phyloP scores from a whole-genome alignment of 1,140 invertebrate genomes.

The Hirudo medicinalis region DNA sequence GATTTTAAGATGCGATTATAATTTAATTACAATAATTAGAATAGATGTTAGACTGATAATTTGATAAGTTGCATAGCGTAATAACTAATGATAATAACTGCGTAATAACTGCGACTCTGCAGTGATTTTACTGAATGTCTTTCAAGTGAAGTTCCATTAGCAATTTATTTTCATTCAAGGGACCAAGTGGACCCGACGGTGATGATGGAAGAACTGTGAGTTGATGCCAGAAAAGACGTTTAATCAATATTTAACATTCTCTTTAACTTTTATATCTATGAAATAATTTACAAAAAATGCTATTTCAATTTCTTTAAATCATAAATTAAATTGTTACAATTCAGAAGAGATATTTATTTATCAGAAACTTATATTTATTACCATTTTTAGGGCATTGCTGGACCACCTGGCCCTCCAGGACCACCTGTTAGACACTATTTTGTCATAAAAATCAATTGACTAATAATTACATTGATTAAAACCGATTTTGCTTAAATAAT shows the following conservation, averaged over 20 bases:
- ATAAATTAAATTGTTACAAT: not conserved
- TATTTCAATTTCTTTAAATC: not conserved
- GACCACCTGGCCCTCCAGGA: constrained; percentile 15
- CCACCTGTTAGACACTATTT: constrained; percentile 9
- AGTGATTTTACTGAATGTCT: no score
- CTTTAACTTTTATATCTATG: not conserved
- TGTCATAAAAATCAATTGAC: no score
- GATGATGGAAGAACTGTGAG: constrained; percentile 16
- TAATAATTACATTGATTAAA: no score
- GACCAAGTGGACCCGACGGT: constrained; percentile 12
- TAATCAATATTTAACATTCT: not conserved
- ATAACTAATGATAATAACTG: no score
- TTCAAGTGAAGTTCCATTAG: not conserved
- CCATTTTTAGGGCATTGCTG: constrained; percentile 8
- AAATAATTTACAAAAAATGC: not conserved
- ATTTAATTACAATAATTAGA: not conserved
- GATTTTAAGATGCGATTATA: not conserved
- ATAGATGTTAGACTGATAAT: no score
- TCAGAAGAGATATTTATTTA: not conserved
- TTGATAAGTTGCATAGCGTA: no score
- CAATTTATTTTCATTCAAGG: constrained; percentile 11
- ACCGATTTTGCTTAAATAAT: no score
- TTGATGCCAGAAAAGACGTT: not conserved
- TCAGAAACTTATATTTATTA: not conserved
- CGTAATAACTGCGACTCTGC: no score